Evolutionary conservation across 1,140 invertebrate genomes (phyloP), one percentile per base, ranked within the genome.

Genomic region (Scaptomyza montana): DNA sequence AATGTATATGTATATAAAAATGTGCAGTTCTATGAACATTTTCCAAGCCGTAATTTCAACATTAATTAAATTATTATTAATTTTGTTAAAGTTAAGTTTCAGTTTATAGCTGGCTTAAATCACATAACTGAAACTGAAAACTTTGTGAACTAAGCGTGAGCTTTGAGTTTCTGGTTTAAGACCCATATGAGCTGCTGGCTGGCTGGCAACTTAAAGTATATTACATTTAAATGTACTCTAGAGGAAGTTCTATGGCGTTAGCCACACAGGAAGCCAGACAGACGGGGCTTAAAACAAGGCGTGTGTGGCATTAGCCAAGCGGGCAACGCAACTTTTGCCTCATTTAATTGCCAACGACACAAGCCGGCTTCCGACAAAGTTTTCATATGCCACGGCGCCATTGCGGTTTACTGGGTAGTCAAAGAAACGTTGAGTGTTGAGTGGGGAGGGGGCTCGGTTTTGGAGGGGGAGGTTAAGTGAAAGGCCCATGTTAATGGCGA

Each of bases 301-400:
- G 25, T 67, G 25, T 67, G 55, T 67, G 56, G 66, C 57, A 70
- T 71, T 64, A 65, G 68, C 53, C 7, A 36, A 36, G 33, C 33
- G 33, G 33, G 33, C 41, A 53, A 16, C 30, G 30, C 47, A 74
- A 70, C 53, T 74, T 64, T 57, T 69, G 66, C 59, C 66, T 46
- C 53, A 63, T 70, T 70, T 74, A 70, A 74, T 74, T 74, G 72
- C 65, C 71, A 61, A 36, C 65, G 65, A 74, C 71, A 61, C 57
- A 45, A 62, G 56, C 33, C 45, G 25, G 66, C 30, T 47, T 33
- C 46, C 43, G 62, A 65, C 61, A 62, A 69, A 62, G 56, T 74
- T 74, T 71, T 53, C 68, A 65, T 69, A 51, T 69, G 70, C 57
- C 49, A 49, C 47, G 45, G 28, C 36, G 57, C 50, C 39, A 41